Evolutionary conservation across 2,888 invertebrate genomes (phyloP), one percentile per base, ranked within the genome.

Genomic region (Trichogramma dendrolimi): DNA sequence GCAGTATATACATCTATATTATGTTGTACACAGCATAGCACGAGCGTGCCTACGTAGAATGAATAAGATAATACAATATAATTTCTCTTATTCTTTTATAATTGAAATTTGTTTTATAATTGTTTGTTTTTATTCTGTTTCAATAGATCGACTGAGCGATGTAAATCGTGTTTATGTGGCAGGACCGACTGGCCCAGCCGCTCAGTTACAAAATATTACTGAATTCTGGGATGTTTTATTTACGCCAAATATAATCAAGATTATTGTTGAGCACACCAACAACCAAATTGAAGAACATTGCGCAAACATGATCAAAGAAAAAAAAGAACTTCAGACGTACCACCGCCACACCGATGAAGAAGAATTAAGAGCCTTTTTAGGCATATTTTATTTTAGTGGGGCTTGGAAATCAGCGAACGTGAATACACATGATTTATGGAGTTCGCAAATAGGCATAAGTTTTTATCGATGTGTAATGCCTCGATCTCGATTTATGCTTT

Each of bases 391-490:
- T 56, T 53, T 67, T 51, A 27, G 8, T 7, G 64, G 60, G 10
- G 1, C 40, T 3, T 68, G 68, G 63, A 68, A 68, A 55, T 60
- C 61, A 8, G 1, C n/a, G 50, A 6, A 57, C 6, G 60, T 67
- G 8, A 41, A 58, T 62, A 53, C 14, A 8, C 7, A 64, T 14
- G 40, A 62, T 11, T 48, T 67, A 38, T 68, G 67, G 65, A 57
- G 58, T 40, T 49, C 56, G 8, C 54, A 61, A 55, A 65, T 62
- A 41, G 65, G 67, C 44, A 48, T 64, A 44, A 58, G 46, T 2
- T 61, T 66, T 43, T 68, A 67, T 43, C 50, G 63, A 44, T 66
- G 58, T 50, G 64, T 67, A 8, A 66, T 68, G 67, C 5, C 57
- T 3, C n/a, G 44, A 58, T 38, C 48, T 27, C 52, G 67, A 50